Evolutionary conservation across 2,113 vertebrate genomes (phyloP).

Genomic region (Odobenus rosmarus): DNA sequence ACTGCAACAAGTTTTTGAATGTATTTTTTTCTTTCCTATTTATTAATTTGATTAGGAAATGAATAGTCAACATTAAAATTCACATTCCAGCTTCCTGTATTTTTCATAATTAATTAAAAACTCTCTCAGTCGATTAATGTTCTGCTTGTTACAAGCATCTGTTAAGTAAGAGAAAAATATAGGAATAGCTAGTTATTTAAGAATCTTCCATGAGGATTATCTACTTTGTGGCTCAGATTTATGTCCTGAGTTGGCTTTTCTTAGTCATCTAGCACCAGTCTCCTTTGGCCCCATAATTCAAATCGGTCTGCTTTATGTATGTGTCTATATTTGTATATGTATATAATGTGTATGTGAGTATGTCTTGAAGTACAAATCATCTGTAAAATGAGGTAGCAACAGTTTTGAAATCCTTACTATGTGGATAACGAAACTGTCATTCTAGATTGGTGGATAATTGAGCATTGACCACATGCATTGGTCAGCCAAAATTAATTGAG

Average conservation of each 20-base stretch:
- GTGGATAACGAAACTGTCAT: neutral
- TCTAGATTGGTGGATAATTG: neutral
- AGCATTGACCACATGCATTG: neutral
- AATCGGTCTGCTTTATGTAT: neutral
- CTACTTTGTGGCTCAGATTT: conserved; percentile 27
- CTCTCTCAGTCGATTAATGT: neutral
- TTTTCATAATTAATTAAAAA: conserved; percentile 49
- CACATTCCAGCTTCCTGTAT: neutral
- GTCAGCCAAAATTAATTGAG: neutral
- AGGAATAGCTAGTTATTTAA: neutral
- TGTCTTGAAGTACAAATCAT: neutral
- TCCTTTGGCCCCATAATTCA: neutral
- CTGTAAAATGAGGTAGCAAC: neutral
- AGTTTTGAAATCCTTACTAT: conserved; percentile 3
- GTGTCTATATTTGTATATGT: neutral
- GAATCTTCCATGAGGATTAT: neutral
- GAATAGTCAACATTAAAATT: conserved; percentile 38
- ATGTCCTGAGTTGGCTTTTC: conserved; percentile 24
- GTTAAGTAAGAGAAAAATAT: conserved; percentile 36
- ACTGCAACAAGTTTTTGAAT: neutral
- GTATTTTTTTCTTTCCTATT: conserved; percentile 25
- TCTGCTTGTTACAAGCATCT: conserved; percentile 25
- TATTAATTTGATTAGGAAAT: conserved; percentile 38
- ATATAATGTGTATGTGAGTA: neutral
- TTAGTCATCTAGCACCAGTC: neutral